Evolutionary conservation across 2,888 invertebrate species (phyloP), one percentile per base, ranked within the genome.

Genomic region (Bruchidius siliquastri): DNA sequence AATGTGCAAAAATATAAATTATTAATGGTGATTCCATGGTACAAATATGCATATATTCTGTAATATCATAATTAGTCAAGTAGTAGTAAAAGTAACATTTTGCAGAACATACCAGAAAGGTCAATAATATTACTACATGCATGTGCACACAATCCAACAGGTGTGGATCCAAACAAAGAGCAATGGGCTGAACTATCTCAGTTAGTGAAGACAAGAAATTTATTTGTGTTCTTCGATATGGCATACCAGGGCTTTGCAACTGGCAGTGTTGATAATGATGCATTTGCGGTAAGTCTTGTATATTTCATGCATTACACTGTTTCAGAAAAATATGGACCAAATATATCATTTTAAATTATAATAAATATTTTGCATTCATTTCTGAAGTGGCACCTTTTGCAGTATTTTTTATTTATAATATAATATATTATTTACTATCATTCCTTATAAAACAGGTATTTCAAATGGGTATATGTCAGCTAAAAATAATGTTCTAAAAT

Each of bases 91-190:
- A n/a, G n/a, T 22, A 68, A 20, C 32, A 22, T 69, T 8, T 66
- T 72, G 49, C 49, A 97, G 96, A 95, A 95, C 90, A 96, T 98
- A 70, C 98, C 98, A 0, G 93, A 95, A 83, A 92, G 92, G 72
- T 94, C 98, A 0, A 91, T 98, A 13, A 92, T 99, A 80, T 87
- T 99, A 74, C 88, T 99, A 67, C 99, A 99, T 86, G 98, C 98
- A 0, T 99, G 98, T 87, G 98, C 99, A 8, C 99, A 99, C 88
- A 99, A 99, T 88, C 99, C 99, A 20, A 99, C 99, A 26, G 97
- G 97, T 20, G 96, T 97, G 2, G 97, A 97, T 87, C 97, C 97
- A 0, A 92, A 88, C 76, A 90, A 90, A 6, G 93, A 94, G 74
- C 96, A 98, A 84, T 99, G 99, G 99, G 88, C 91, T 74, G 93